These are phyloP conservation scores for Chrysopa pallens DNA, from an alignment of 1,140 invertebrate species.

Conservation along the genomic window DNA sequence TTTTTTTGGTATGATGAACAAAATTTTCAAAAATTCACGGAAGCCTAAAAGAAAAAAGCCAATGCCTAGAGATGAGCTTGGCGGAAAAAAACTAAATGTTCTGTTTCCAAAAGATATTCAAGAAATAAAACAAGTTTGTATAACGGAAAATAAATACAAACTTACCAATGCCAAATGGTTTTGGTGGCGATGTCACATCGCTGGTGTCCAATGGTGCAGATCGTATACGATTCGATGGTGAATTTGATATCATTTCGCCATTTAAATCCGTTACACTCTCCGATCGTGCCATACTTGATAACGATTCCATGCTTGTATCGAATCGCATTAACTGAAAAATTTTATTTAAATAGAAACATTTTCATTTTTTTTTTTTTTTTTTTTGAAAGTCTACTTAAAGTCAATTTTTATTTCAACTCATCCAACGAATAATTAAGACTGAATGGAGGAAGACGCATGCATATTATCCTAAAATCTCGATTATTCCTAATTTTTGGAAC, in stretches of 20 bases:
- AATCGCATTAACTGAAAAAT: constrained; percentile 53
- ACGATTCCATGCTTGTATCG: constrained; percentile 55
- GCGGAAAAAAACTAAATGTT: constrained; percentile 9
- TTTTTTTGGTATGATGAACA: no score
- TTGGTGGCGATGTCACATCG: constrained; percentile 35
- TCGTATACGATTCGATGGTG: constrained; percentile 16
- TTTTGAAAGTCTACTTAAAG: no score
- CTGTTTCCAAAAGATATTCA: constrained; percentile 1
- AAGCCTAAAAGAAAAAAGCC: constrained; percentile 21
- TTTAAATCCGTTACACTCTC: constrained; percentile 70
- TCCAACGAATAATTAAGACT: no score
- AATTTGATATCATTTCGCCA: constrained; percentile 25
- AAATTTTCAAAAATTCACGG: background rate
- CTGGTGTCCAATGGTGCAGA: constrained; percentile 30
- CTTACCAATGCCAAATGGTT: constrained; percentile 66
- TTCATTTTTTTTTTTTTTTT: no score
- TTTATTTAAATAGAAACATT: background rate
- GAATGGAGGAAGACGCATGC: no score
- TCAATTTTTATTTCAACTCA: no score
- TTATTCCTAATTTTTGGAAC: no score
- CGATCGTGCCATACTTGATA: constrained; percentile 49
- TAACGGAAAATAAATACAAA: constrained; percentile 6
- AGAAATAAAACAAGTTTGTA: constrained; percentile 8
- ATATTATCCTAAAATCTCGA: no score
- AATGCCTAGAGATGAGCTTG: constrained; percentile 14